phyloP scores from a whole-genome alignment of 2,888 invertebrate species.

The Tachina fera region DNA sequence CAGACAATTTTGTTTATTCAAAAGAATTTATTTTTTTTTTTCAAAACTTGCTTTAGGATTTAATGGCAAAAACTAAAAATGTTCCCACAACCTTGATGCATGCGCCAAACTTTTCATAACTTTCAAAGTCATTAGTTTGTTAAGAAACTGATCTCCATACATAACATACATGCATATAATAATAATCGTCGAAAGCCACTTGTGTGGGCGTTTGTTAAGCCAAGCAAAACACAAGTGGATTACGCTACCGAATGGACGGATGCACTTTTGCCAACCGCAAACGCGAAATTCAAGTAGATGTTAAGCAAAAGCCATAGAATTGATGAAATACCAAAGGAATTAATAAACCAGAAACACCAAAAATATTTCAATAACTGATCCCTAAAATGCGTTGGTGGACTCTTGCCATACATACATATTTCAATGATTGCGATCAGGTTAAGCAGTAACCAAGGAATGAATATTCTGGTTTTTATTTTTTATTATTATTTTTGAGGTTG shows the following conservation, averaged over 20 bases:
- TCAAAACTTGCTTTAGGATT: too few species aligned
- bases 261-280: slow-evolving; percentile 66
- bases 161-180: too few species aligned
- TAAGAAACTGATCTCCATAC: slow-evolving; percentile 35
- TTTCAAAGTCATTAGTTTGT: neutral
- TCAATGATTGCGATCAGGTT: slow-evolving; percentile 41
- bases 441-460: neutral
- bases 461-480: neutral
- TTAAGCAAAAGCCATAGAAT: slow-evolving; percentile 67
- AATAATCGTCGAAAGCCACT: slow-evolving; percentile 11
- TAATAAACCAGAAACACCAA: neutral
- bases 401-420: slow-evolving; percentile 20
- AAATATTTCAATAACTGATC: slow-evolving; percentile 47
- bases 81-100: slow-evolving; percentile 1
- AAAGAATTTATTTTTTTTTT: too few species aligned
- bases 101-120: neutral
- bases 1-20: too few species aligned
- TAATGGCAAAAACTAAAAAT: neutral
- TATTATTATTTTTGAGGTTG: neutral
- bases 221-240: slow-evolving; percentile 18
- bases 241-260: slow-evolving; percentile 23
- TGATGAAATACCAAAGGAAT: slow-evolving; percentile 54
- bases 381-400: slow-evolving; percentile 66
- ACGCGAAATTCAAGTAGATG: slow-evolving; percentile 69
- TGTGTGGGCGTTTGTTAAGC: slow-evolving; percentile 64